Evolutionary conservation across 2,888 invertebrate species (phyloP).

Genomic region (Eupithecia dodoneata): DNA sequence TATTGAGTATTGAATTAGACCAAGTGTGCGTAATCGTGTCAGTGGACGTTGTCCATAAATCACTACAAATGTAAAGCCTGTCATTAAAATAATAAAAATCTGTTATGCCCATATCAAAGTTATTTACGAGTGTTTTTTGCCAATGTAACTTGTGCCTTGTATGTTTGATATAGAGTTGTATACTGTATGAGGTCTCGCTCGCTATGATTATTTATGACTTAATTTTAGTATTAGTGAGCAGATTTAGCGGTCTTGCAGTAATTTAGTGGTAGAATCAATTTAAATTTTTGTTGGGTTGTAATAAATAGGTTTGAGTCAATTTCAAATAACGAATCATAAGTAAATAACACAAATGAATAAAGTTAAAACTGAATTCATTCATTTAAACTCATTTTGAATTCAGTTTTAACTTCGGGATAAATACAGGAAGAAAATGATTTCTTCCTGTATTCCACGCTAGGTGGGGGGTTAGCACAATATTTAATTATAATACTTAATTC

Average conservation of each 20-base stretch:
- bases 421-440: too few species aligned
- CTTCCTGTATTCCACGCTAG: too few species aligned
- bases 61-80: constrained; percentile 44
- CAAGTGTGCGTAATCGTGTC: neutral
- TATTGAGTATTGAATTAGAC: neutral
- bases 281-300: constrained; percentile 25
- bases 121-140: constrained; percentile 42
- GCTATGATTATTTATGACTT: constrained; percentile 42
- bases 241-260: constrained; percentile 26
- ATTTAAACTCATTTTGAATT: too few species aligned
- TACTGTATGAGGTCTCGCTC: neutral
- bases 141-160: constrained; percentile 28
- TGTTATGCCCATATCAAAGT: constrained; percentile 30
- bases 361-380: too few species aligned
- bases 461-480: neutral
- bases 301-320: neutral
- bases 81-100: constrained; percentile 55
- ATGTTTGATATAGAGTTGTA: neutral
- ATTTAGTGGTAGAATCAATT: constrained; percentile 35
- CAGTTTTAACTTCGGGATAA: too few species aligned
- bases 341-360: too few species aligned
- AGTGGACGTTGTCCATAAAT: constrained; percentile 32
- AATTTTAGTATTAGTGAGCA: constrained; percentile 36
- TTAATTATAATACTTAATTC: too few species aligned
- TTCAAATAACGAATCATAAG: neutral